These are phyloP conservation scores for Labia minor DNA, from an alignment of 2,888 invertebrate species.

Conservation along the genomic window DNA sequence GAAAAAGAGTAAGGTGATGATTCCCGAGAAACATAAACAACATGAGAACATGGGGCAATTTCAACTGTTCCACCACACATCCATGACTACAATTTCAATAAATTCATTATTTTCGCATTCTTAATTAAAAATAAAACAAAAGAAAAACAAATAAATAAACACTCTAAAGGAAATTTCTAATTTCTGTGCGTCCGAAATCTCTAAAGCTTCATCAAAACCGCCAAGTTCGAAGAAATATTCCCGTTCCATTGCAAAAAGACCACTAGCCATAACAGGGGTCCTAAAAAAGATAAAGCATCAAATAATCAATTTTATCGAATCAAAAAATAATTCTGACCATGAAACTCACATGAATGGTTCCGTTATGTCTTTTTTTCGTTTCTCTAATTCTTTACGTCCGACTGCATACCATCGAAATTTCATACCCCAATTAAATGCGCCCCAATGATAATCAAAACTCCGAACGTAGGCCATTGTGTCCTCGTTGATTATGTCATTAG, in stretches of 20 bases:
- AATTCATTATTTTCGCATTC: neutral
- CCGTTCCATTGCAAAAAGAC: conserved; percentile 78
- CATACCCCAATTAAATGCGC: conserved; percentile 95
- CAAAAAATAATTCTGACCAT: neutral
- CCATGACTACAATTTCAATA: conserved; percentile 52
- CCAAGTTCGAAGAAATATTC: conserved; percentile 81
- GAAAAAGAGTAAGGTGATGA: conserved; percentile 92
- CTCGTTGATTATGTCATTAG: conserved; percentile 90
- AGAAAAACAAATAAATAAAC: conserved; percentile 24
- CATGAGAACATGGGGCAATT: conserved; percentile 85
- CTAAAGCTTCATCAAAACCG: conserved; percentile 52
- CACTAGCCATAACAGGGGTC: conserved; percentile 90
- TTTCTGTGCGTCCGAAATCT: conserved; percentile 98
- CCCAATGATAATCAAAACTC: conserved; percentile 93
- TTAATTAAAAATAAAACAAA: neutral
- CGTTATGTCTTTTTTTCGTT: conserved; percentile 51
- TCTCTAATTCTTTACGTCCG: conserved; percentile 51
- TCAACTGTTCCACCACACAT: conserved; percentile 86
- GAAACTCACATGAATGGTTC: conserved; percentile 44
- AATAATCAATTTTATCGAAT: too few species aligned
- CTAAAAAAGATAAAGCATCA: conserved; percentile 33
- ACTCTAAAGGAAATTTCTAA: conserved; percentile 90
- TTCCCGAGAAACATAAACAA: conserved; percentile 85
- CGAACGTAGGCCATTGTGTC: conserved; percentile 91
- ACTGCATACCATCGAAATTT: conserved; percentile 82